phyloP scores from a whole-genome alignment of 2,113 vertebrate genomes.

The Gopherus evgoodei region DNA sequence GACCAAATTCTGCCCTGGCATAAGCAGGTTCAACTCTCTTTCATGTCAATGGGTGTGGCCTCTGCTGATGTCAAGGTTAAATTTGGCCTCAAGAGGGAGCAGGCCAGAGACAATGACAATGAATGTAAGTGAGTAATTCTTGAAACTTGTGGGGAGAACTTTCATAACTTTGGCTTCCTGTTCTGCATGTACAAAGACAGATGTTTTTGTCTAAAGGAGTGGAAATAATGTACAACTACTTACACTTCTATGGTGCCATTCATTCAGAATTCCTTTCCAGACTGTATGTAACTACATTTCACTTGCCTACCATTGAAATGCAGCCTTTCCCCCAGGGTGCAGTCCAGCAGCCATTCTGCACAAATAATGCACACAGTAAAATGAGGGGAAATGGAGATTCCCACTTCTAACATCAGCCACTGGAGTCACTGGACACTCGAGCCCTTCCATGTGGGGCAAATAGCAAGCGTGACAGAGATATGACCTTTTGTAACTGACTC shows the following conservation, averaged over 20 bases:
- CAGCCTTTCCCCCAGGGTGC: background rate
- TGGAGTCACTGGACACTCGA: background rate
- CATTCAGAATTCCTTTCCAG: background rate
- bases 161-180: slow-evolving; percentile 76
- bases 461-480: background rate
- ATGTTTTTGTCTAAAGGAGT: slow-evolving; percentile 56
- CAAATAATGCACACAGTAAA: background rate
- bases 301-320: background rate
- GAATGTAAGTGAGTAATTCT: slow-evolving; percentile 68
- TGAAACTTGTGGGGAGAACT: slow-evolving; percentile 72
- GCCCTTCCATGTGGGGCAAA: background rate
- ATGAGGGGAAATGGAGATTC: background rate
- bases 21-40: slow-evolving; percentile 21
- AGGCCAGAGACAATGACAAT: slow-evolving; percentile 51
- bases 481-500: background rate
- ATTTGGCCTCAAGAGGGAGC: background rate
- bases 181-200: slow-evolving; percentile 68
- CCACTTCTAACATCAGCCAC: background rate
- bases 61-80: background rate
- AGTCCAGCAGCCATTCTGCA: background rate
- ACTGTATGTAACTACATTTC: background rate
- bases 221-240: slow-evolving; percentile 19
- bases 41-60: background rate
- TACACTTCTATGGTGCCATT: background rate
- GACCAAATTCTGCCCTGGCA: background rate